Conservation (phyloP, 2,113 vertebrate genomes). For the Odocoileus virginianus region DNA sequence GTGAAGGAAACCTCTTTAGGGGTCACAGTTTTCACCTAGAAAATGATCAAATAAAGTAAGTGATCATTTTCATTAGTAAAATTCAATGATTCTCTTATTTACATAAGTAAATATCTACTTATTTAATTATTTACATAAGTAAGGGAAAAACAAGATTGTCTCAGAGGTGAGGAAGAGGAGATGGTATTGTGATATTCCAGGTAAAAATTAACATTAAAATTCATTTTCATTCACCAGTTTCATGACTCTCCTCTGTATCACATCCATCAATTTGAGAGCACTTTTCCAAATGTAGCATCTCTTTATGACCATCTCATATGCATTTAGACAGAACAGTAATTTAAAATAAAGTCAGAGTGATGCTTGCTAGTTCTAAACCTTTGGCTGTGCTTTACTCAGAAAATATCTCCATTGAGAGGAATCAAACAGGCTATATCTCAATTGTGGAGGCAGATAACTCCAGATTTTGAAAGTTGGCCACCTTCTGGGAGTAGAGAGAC, state of each 20-base stretch:
- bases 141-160: background rate
- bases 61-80: background rate
- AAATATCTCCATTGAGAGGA: background rate
- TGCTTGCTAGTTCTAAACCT: background rate
- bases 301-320: slow-evolving; percentile 15
- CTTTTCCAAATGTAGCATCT: background rate
- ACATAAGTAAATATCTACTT: too few species aligned
- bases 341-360: background rate
- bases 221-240: background rate
- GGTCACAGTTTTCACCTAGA: background rate
- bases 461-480: background rate
- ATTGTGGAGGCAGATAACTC: background rate
- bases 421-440: background rate
- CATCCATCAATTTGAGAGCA: background rate
- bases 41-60: background rate
- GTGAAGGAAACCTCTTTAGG: background rate
- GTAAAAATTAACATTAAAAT: background rate
- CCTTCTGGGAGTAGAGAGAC: background rate
- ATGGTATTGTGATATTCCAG: background rate
- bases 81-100: background rate
- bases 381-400: background rate
- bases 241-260: background rate
- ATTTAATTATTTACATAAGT: background rate
- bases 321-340: background rate
- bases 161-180: background rate